These are phyloP conservation scores for Sphaeramia orbicularis DNA, from an alignment of 2,797 vertebrate genomes.

Conservation along the genomic window DNA sequence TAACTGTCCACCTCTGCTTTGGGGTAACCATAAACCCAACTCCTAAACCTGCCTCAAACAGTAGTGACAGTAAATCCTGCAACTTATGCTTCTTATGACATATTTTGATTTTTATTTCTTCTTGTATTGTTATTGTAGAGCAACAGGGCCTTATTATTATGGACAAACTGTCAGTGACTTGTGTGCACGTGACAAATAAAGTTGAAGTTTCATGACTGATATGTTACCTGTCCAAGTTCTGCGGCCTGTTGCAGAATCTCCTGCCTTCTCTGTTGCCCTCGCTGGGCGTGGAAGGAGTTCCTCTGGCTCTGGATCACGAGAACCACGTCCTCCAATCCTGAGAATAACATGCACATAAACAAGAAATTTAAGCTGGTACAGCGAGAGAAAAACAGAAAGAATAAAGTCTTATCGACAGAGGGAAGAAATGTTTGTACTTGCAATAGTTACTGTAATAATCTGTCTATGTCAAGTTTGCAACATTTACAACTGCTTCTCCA, in stretches of 20 bases:
- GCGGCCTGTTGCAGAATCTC: constrained; percentile 88
- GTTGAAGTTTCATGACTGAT: background rate
- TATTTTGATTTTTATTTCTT: no score
- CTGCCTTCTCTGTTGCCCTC: constrained; percentile 81
- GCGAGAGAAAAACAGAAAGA: background rate
- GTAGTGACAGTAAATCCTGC: background rate
- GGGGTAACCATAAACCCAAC: background rate
- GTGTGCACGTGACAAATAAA: no score
- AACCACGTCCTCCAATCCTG: constrained; percentile 88
- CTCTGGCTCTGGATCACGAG: constrained; percentile 94
- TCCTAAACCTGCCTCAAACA: background rate
- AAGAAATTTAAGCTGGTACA: no score
- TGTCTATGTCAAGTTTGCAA: background rate
- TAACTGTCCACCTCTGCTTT: no score
- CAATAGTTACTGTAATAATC: background rate
- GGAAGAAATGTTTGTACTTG: background rate
- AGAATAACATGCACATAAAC: constrained; percentile 27
- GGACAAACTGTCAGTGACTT: no score
- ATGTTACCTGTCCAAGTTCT: constrained; percentile 85
- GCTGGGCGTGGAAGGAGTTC: constrained; percentile 88
- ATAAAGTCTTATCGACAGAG: background rate
- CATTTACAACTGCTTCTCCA: no score
- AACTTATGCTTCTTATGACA: background rate
- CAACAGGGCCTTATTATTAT: no score
- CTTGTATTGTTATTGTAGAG: no score